Conservation (phyloP, 2,797 vertebrate species). For the Agapornis canus region DNA sequence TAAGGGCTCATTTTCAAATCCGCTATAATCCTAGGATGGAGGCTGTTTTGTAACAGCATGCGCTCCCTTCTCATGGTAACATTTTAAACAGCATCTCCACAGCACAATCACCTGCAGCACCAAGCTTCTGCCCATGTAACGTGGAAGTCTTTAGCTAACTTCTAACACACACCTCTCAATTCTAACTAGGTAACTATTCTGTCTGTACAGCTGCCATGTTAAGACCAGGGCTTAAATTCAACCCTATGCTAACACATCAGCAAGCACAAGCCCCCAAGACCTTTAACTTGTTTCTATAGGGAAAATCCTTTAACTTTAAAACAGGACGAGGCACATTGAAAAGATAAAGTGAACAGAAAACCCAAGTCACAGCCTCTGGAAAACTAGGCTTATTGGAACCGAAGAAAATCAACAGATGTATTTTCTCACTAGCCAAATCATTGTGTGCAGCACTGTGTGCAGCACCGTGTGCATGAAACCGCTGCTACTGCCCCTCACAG, state of each 20-base stretch:
- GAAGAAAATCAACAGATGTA: neutral
- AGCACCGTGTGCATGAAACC: neutral
- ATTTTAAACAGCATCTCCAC: neutral
- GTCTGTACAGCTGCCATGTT: neutral
- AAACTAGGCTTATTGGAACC: neutral
- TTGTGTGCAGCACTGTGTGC: neutral
- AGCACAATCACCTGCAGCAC: neutral
- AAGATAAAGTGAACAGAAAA: neutral
- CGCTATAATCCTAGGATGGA: neutral
- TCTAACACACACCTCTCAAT: neutral
- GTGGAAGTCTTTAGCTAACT: neutral
- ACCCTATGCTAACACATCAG: neutral
- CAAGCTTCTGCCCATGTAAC: neutral
- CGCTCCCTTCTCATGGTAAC: neutral
- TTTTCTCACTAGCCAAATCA: neutral
- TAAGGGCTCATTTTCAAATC: neutral
- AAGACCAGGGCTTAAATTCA: neutral
- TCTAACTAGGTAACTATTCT: neutral
- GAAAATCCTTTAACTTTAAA: neutral
- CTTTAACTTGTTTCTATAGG: neutral
- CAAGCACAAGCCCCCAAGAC: neutral
- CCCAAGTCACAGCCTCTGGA: neutral
- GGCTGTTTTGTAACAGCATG: neutral
- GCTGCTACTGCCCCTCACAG: neutral
- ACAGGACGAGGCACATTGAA: neutral